A percentile compares a stretch with the other conserved stretches of the same genome.
phyloP scores from a whole-genome alignment of 2,888 invertebrate genomes.

The Glaucopsyche alexis region DNA sequence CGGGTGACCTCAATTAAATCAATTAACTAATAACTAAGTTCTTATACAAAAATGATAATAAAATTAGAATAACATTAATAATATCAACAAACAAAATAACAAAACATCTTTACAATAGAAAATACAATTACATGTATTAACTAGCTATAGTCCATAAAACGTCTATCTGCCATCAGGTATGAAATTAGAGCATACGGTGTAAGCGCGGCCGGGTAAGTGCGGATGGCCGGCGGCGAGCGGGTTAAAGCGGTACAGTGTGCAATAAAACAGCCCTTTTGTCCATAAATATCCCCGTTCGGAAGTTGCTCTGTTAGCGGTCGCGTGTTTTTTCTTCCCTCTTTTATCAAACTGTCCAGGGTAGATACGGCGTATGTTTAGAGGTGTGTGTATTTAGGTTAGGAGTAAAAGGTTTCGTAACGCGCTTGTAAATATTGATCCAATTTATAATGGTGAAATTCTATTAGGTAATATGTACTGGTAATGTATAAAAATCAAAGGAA shows the following conservation, averaged over 20 bases:
- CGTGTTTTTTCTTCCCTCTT: constrained; percentile 65
- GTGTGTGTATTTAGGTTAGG: not conserved
- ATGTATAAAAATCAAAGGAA: too few relatives aligned
- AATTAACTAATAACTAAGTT: too few relatives aligned
- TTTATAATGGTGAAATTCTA: too few relatives aligned
- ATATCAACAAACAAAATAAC: too few relatives aligned
- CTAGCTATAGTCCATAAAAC: too few relatives aligned
- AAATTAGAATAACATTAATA: too few relatives aligned
- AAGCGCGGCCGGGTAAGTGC: constrained; percentile 56
- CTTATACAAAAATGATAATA: too few relatives aligned
- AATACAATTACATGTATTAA: too few relatives aligned
- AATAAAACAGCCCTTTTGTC: constrained; percentile 75
- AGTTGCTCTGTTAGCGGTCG: constrained; percentile 77
- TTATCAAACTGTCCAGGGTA: constrained; percentile 60
- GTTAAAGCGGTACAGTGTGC: constrained; percentile 72
- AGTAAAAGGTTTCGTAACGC: not conserved
- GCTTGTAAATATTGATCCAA: constrained; percentile 1
- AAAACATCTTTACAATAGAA: too few relatives aligned
- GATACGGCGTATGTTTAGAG: constrained; percentile 35
- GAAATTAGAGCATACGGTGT: constrained; percentile 47
- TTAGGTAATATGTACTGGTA: too few relatives aligned
- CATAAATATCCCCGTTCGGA: constrained; percentile 77
- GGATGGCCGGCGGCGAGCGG: constrained; percentile 75
- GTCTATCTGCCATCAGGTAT: not conserved
- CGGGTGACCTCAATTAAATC: too few relatives aligned